These are phyloP conservation scores for Gnathonemus echidnorhynchus DNA, from an alignment of 2,113 vertebrate genomes.

Conservation along the genomic window DNA sequence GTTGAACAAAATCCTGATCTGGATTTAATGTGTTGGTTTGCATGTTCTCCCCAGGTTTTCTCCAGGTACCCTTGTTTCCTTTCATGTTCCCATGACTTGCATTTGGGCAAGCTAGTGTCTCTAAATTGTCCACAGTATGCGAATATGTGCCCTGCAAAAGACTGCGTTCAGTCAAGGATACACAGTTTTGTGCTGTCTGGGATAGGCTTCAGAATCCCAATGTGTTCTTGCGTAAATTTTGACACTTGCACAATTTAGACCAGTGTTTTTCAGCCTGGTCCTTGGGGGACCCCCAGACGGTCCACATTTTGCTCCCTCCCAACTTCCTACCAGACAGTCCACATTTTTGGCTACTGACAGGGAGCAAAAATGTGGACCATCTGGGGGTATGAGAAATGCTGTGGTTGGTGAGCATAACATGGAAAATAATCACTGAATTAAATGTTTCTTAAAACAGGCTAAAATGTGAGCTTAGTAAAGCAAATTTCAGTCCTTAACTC, in stretches of 20 bases:
- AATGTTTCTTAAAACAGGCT: not conserved
- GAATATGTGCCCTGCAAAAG: not conserved
- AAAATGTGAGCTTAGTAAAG: not conserved
- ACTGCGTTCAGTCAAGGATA: not conserved
- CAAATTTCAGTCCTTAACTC: not conserved
- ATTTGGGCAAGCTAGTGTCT: not conserved
- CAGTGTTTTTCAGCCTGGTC: not conserved
- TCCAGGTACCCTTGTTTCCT: not conserved
- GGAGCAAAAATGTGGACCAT: not conserved
- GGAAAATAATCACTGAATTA: not conserved
- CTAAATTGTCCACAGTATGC: not conserved
- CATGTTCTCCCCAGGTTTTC: not conserved
- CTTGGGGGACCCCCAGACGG: not conserved
- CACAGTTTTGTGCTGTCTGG: not conserved
- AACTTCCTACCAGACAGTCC: not conserved
- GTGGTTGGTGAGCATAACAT: not conserved
- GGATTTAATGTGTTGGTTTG: not conserved
- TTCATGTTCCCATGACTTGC: not conserved
- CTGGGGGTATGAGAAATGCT: not conserved
- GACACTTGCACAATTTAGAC: not conserved
- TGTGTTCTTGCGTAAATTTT: not conserved
- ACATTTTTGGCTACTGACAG: not conserved
- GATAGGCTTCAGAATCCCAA: not conserved
- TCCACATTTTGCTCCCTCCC: not conserved
- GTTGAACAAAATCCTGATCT: not conserved